Evolutionary conservation across 2,888 invertebrate species (phyloP).

Genomic region (Xiphydria camelus): DNA sequence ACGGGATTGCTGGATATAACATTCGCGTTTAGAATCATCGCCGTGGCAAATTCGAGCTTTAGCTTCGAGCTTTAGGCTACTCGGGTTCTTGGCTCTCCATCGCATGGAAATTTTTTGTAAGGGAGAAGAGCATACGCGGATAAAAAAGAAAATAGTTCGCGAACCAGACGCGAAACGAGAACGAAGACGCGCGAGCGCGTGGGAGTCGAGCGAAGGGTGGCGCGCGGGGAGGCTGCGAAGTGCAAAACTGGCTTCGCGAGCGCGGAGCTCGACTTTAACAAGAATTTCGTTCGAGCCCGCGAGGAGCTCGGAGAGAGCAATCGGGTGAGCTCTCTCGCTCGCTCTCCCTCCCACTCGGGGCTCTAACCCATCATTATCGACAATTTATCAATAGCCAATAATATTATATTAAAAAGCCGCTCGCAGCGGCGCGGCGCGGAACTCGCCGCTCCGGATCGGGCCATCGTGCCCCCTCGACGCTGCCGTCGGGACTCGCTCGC

Average conservation of each 20-base stretch:
- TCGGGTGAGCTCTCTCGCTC: neutral
- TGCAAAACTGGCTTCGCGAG: too few relatives aligned
- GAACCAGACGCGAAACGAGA: constrained; percentile 11
- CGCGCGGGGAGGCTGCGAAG: constrained; percentile 2
- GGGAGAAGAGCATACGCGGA: too few relatives aligned
- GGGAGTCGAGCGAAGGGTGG: too few relatives aligned
- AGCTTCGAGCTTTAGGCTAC: too few relatives aligned
- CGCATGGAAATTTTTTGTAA: too few relatives aligned
- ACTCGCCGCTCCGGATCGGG: too few relatives aligned
- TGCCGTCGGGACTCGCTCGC: constrained; percentile 27
- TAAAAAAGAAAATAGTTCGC: constrained; percentile 18
- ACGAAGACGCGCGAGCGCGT: too few relatives aligned
- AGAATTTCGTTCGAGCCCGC: constrained; percentile 31
- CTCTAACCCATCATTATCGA: constrained; percentile 59
- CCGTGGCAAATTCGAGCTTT: too few relatives aligned
- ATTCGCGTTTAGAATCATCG: too few relatives aligned
- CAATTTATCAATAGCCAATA: constrained; percentile 59
- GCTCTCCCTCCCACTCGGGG: constrained; percentile 22
- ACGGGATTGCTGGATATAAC: too few relatives aligned
- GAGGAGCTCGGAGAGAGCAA: constrained; percentile 6
- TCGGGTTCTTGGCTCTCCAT: too few relatives aligned
- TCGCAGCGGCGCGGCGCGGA: constrained; percentile 22
- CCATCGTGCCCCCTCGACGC: too few relatives aligned
- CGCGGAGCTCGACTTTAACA: constrained; percentile 34
- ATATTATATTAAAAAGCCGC: constrained; percentile 53